These are phyloP conservation scores for Synergus umbraculus DNA, from an alignment of 2,888 invertebrate species.

Conservation along the genomic window DNA sequence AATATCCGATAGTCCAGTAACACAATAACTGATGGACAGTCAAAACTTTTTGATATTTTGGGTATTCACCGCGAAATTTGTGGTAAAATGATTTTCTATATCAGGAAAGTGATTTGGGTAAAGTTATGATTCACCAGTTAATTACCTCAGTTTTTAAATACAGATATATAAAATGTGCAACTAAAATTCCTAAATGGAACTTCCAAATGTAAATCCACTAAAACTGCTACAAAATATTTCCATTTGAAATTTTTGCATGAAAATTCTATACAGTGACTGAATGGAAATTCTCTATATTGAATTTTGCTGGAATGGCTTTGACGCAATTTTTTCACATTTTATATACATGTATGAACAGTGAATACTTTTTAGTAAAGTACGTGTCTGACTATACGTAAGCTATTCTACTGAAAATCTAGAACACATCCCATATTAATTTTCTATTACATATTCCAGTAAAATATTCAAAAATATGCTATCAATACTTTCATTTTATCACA, in stretches of 20 bases:
- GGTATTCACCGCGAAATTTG: neutral
- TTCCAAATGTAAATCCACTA: too few relatives aligned
- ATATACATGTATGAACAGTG: too few relatives aligned
- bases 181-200: too few relatives aligned
- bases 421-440: neutral
- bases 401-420: slow-evolving; percentile 5
- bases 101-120: neutral
- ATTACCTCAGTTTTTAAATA: neutral
- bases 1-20: slow-evolving; percentile 31
- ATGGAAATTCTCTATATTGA: too few relatives aligned
- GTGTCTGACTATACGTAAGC: neutral
- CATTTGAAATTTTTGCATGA: too few relatives aligned
- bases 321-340: too few relatives aligned
- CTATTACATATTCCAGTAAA: neutral
- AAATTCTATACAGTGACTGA: too few relatives aligned
- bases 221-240: too few relatives aligned
- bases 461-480: neutral
- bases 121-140: neutral
- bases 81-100: slow-evolving; percentile 3
- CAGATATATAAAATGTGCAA: too few relatives aligned
- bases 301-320: too few relatives aligned
- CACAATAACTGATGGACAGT: neutral
- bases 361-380: too few relatives aligned
- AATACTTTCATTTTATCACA: neutral
- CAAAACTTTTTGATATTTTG: neutral